Evolutionary conservation across 2,797 vertebrate species (phyloP), one percentile per base, ranked within the genome.

Genomic region (Gymnothorax reevesii): DNA sequence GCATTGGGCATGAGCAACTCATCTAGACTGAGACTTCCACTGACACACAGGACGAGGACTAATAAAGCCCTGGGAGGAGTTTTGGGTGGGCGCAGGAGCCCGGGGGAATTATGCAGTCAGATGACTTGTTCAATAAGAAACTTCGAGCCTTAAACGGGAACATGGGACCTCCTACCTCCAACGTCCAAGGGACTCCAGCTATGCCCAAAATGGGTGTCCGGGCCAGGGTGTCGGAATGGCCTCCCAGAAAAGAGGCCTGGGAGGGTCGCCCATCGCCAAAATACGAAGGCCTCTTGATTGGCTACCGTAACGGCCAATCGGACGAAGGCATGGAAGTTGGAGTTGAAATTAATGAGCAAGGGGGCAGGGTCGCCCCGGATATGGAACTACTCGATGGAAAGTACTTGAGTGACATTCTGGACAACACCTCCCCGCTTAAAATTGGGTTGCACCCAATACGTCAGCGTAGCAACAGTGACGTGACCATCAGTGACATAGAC

Each of bases 181-280:
- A 87, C 89, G 85, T 91, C 25, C 89, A 95, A 4, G 95, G 96
- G 88, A 95, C 96, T 71, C 96, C 96, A n/a, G 95, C 95, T 33
- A 90, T 97, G 93, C 97, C 97, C 93, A 97, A 97, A 92, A 97
- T 97, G 97, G 97, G 97, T 0, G 95, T 97, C 88, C 93, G 97
- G 90, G 97, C 97, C 62, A 93, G 97, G 88, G 96, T 97, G 13
- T 97, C 97, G 0, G 96, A 97, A 83, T 97, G 96, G 96, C 97
- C 96, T 64, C 96, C 95, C 49, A 96, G 96, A 88, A 97, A 97
- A 88, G 97, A 97, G 85, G 85, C 87, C 13, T 96, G 96, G 96
- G 96, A 96, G 88, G 95, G 92, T 71, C 92, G 92, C 82, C 90
- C 95, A 86, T 90, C 95, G 86, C 92, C 94, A 57, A 90, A 91